phyloP scores from a whole-genome alignment of 2,888 invertebrate species.

The Metacarcinus magister region DNA sequence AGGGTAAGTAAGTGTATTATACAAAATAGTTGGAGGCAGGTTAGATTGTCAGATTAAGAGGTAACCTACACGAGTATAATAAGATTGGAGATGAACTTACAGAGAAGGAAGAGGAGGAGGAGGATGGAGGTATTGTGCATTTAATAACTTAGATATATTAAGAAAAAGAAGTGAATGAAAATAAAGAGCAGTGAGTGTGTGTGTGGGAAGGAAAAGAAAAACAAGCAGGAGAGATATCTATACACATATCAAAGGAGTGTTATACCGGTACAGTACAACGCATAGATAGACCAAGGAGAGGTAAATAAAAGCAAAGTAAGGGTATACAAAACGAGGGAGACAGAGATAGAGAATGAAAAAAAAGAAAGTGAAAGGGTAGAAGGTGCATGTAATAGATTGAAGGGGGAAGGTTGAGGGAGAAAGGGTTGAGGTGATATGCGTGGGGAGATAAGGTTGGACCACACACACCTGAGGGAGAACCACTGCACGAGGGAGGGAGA shows the following conservation, averaged over 20 bases:
- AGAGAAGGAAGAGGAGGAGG: background rate
- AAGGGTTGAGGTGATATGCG: slow-evolving; percentile 9
- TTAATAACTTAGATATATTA: background rate
- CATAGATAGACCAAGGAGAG: background rate
- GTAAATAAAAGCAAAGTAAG: background rate
- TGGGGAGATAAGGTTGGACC: slow-evolving; percentile 6
- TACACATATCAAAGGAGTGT: background rate
- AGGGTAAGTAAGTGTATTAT: background rate
- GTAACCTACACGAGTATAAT: background rate
- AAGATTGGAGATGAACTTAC: background rate
- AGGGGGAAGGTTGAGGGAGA: background rate
- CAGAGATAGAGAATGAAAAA: background rate
- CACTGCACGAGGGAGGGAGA: too few relatives aligned
- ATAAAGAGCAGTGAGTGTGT: background rate
- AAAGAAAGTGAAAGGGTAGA: background rate
- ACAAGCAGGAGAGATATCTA: background rate
- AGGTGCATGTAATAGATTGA: background rate
- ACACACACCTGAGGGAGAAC: background rate
- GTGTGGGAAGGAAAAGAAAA: background rate
- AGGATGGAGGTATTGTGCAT: background rate
- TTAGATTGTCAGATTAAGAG: background rate
- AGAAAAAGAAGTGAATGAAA: background rate
- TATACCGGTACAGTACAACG: background rate
- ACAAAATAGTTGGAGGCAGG: background rate
- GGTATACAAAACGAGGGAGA: background rate